Base-by-base conservation (phyloP, 2,888 invertebrate genomes). In the Leptinotarsa tumamoca region DNA sequence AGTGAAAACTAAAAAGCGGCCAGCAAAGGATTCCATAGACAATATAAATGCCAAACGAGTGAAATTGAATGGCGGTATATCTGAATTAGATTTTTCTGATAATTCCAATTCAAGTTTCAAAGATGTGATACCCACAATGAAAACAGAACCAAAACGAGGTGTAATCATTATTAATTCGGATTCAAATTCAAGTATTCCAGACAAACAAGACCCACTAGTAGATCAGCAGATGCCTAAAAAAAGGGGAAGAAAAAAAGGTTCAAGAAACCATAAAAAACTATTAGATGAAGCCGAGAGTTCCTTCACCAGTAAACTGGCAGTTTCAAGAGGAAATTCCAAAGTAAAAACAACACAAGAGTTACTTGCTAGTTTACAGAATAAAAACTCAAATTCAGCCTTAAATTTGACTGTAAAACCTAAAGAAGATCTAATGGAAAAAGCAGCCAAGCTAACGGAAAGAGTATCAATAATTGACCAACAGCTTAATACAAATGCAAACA, bases 261-360 rank as follows among this genome's bases (percentile, higher is more conserved):
- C 91, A 68, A 91, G 90, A 82, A 87, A 90, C 73, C 91, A 91
- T 78, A 90, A 89, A 79, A 90, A 89, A 80, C 84, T 89, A 17
- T 78, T 89, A 54, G 88, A 89, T 73, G 90, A 91, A 73, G 91
- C 91, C 0, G 91, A 91, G 80, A 90, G 91, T 80, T 89, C 89
- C 21, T 89, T 91, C 79, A 89, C 89, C 51, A 90, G 89, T 80
- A 92, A 92, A 84, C 87, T 92, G 83, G 91, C 92, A 61, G 91
- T 91, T 80, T 90, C 91, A 43, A 88, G 92, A 18, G 87, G 87
- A 66, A 91, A 91, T 84, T 91, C 92, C 23, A 92, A 92, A 84
- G 90, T 94, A 67, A 94, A 94, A 88, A 94, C 94, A 43, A 96
- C 96, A 0, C 93, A 95, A 85, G 95, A 96, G 87, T 89, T 96